Percentiles rank a stretch among this genome's conserved stretches.
These are phyloP conservation scores for Scelioninae gen. 1 DNA, from an alignment of 2,888 invertebrate genomes.

Conservation along the genomic window DNA sequence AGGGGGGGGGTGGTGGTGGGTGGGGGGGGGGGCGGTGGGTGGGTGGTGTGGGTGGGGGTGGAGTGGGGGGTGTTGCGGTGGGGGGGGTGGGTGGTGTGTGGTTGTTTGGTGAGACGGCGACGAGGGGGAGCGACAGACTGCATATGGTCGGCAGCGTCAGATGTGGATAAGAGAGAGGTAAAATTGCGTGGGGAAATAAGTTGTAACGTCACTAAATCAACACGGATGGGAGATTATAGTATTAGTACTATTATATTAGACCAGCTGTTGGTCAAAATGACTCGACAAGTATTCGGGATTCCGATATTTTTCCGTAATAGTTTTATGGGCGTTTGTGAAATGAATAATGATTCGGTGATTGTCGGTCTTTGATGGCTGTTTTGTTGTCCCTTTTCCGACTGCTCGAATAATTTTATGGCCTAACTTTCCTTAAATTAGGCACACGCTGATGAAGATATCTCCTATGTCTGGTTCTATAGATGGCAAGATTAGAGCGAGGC, in stretches of 20 bases:
- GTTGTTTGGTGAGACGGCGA: too few species aligned
- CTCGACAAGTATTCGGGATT: conserved; percentile 13
- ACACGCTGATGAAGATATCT: conserved; percentile 22
- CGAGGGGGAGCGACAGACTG: too few species aligned
- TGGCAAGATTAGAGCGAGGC: not conserved
- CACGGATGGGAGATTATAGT: not conserved
- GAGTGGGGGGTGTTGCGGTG: too few species aligned
- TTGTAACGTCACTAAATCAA: conserved; percentile 34
- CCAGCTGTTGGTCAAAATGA: conserved; percentile 31
- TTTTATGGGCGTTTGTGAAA: conserved; percentile 8
- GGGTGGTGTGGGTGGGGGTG: too few species aligned
- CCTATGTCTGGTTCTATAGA: not conserved
- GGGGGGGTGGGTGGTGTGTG: too few species aligned
- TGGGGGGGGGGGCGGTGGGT: too few species aligned
- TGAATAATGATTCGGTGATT: conserved; percentile 36
- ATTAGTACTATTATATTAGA: not conserved
- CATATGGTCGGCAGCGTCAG: too few species aligned
- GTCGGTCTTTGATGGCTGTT: conserved; percentile 18
- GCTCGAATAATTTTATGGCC: conserved; percentile 21
- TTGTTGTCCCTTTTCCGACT: conserved; percentile 4
- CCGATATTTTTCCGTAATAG: conserved; percentile 20
- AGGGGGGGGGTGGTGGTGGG: too few species aligned
- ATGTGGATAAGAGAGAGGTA: too few species aligned
- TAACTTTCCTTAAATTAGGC: conserved; percentile 22
- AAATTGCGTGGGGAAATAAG: not conserved